These are phyloP conservation scores for Nomada fucata DNA, from an alignment of 2,888 invertebrate genomes.

Conservation along the genomic window DNA sequence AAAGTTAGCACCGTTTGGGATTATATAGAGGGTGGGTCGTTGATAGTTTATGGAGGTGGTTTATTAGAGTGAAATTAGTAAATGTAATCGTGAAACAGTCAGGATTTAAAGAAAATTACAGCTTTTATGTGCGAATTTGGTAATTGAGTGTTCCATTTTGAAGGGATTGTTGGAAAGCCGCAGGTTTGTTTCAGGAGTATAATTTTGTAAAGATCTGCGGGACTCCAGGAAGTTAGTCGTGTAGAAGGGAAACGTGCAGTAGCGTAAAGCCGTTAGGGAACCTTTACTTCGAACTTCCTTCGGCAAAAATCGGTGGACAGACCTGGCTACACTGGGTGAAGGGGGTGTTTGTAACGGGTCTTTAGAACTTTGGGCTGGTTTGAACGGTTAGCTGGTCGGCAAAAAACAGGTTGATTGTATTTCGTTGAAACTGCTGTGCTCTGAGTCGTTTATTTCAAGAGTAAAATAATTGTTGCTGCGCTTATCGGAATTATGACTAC, in stretches of 20 bases:
- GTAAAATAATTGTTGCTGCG: too few relatives aligned
- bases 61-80: too few relatives aligned
- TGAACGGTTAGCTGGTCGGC: background rate
- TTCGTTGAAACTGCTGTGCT: background rate
- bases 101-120: too few relatives aligned
- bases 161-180: background rate
- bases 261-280: background rate
- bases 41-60: too few relatives aligned
- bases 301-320: background rate
- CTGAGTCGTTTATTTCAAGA: background rate
- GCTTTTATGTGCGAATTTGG: too few relatives aligned
- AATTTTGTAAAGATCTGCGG: too few relatives aligned
- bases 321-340: constrained; percentile 4
- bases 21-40: too few relatives aligned
- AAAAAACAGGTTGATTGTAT: background rate
- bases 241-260: background rate
- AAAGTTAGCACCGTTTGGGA: too few relatives aligned
- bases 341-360: constrained; percentile 36
- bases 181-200: too few relatives aligned
- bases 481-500: too few relatives aligned
- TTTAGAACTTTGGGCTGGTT: constrained; percentile 15
- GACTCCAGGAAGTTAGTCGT: background rate
- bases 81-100: too few relatives aligned
- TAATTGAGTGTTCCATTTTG: background rate
- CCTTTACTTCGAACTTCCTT: background rate